These are phyloP conservation scores for Hesperia comma DNA, from an alignment of 2,888 invertebrate genomes.

Conservation along the genomic window DNA sequence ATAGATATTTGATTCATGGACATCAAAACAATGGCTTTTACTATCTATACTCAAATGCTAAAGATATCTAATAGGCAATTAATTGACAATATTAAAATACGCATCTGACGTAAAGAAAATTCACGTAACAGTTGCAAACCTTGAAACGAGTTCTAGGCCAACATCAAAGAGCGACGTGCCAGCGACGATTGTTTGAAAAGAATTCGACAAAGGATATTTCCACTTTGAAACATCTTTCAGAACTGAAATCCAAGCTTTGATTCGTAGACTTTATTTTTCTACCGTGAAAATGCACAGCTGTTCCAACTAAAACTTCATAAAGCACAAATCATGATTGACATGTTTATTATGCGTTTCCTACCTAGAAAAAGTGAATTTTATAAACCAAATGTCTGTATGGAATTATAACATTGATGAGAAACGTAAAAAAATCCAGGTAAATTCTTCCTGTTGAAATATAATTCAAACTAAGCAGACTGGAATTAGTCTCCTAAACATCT, in stretches of 20 bases:
- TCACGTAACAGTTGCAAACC: background rate
- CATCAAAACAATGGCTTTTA: no score
- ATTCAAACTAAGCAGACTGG: background rate
- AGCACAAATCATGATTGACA: conserved; percentile 36
- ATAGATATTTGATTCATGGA: no score
- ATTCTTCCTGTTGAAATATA: background rate
- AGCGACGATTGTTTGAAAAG: conserved; percentile 52
- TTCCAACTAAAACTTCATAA: conserved; percentile 43
- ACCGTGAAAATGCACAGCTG: conserved; percentile 46
- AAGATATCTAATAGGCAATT: no score
- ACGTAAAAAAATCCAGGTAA: background rate
- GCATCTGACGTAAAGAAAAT: conserved; percentile 13
- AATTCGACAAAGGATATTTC: conserved; percentile 52
- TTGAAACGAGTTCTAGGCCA: conserved; percentile 23
- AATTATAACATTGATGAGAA: conserved; percentile 3
- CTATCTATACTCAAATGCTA: no score
- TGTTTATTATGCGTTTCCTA: conserved; percentile 34
- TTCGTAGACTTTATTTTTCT: conserved; percentile 42
- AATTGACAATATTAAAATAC: background rate
- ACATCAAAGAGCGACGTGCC: conserved; percentile 51
- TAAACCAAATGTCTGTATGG: conserved; percentile 11
- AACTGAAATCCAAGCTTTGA: conserved; percentile 24
- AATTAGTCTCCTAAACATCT: background rate
- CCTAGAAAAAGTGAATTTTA: conserved; percentile 20
- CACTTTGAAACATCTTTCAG: conserved; percentile 39